Evolutionary conservation across 1,140 invertebrate genomes (phyloP), one percentile per base, ranked within the genome.

Genomic region (Bicyclus anynana): DNA sequence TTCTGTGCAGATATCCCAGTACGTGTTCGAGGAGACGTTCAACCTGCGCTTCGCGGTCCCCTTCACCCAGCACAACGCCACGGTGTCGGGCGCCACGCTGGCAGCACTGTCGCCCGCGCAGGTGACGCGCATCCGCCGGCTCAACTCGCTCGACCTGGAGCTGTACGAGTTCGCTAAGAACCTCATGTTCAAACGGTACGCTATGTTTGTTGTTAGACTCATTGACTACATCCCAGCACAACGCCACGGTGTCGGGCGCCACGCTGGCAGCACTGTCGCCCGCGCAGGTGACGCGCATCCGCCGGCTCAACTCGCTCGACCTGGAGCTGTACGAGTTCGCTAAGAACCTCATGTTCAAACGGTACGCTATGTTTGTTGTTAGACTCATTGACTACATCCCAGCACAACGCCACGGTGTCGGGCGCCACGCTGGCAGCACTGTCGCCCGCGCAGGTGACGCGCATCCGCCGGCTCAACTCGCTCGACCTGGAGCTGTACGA

Each of bases 1-100:
- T 20, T 44, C 20, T 20, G 17, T 20, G 18, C 74, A 95, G 92
- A 94, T 96, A 59, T 96, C 96, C 21, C 98, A 99, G 84, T 97
- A 97, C 77, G 93, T 99, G 33, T 99, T 99, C 87, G 98, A 99
- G 83, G 94, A 97, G 87, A 98, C 96, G n/a, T 99, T 99, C 84
- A 95, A 96, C 80, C 90, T 99, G 72, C 91, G 95, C 69, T 98
- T 98, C 87, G 93, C 94, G 38, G 93, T 96, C 65, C 93, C 94
- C 18, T 97, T 98, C 82, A 94, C 95, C 66, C 96, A 97, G 80
- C 95, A 97, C 79, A 97, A 98, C 88, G 93, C 95, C 55, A 97
- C 96, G 0, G 91, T 95, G 48, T 96, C 96, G 14, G 94, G 92
- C 73, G 91, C 92, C 42, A 95, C 94, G 47, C 91, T 96, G 73